Evolutionary conservation across 1,140 invertebrate genomes (phyloP), one percentile per base, ranked within the genome.

Genomic region (Danaus melanippus): DNA sequence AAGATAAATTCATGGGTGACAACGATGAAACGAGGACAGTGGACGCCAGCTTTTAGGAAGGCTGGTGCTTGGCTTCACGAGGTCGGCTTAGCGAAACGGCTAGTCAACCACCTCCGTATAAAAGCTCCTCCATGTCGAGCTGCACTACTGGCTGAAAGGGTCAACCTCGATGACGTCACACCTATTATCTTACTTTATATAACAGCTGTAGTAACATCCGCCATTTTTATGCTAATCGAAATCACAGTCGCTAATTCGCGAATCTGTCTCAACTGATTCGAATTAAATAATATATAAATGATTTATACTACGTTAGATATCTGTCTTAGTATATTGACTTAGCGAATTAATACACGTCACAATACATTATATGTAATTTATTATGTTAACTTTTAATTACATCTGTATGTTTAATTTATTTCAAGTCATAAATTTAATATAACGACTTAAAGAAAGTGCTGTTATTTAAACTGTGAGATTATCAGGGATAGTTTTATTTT

Each of bases 121-220:
- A 59, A 52, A 9, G 67, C 76, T n/a, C 77, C 79, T 1, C 67
- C 73, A 0, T 84, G 81, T 57, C 64, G 73, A 46, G 67, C 76
- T 0, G 64, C 79, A 0, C 54, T 84, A 6, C 60, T 84, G 11
- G 81, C 81, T 47, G 81, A 84, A 61, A 64, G 74, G 55, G 81
- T 84, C 3, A 83, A 78, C 10, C 65, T 81, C 15, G 58, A 64
- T 15, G 81, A 84, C 48, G 56, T 84, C 0, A 56, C 67, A 1
- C 70, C 78, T 0, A 46, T 75, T 8, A 41, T 83, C 10, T 42
- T 60, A 7, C 10, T 76, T 0, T 73, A 71, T 9, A 11, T 66
- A 0, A 21, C 60, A 7, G 74, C 67, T 5, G 64, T 58, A 9
- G 3, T 72, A 10, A 7, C 67, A 0, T 78, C 81, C 8, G 17